Base-by-base conservation (phyloP, 2,888 invertebrate genomes). In the Cheilosia grossa region DNA sequence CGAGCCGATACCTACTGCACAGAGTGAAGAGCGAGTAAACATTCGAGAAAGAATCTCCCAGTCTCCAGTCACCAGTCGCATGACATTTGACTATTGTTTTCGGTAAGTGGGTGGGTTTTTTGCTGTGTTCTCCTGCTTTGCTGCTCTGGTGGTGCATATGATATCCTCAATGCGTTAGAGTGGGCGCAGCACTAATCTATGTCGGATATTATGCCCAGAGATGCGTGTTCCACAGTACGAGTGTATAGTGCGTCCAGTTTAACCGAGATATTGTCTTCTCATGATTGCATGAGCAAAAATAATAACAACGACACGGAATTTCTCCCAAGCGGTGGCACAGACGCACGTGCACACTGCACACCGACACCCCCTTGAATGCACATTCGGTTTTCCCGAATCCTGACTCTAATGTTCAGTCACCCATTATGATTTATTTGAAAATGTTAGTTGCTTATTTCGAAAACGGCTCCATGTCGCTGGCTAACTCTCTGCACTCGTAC, bases 391-490 rank as follows among this genome's bases (percentile, higher is more conserved):
- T 79, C 30, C 70, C 70, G 72, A 51, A 5, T 51, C 49, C 49
- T 49, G 49, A 81, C 66, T 72, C 85, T 72, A 85, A 85, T 81
- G 81, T 72, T 81, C 85, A 85, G 85, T 85, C 85, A 85, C 85
- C 81, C 85, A 81, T 81, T 85, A 85, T 85, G 85, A 85, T 85
- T 85, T 85, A 85, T 85, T 85, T 85, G 85, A 85, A 81, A 81
- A 85, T 85, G 75, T 85, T 81, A 85, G 85, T 81, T 85, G 85
- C 85, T 72, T 72, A 81, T 85, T 85, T 85, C 70, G 70, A 85
- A 81, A 85, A 70, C 80, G 66, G 67, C 66, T 67, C 56, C 56
- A 75, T 77, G 75, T 67, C 80, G 80, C 83, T 69, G 17, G 19
- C 59, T 56, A 30, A 56, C 59, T 13, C 37, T 33, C 42, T 19